Evolutionary conservation across 2,797 vertebrate species (phyloP).

Genomic region (Lacerta agilis): DNA sequence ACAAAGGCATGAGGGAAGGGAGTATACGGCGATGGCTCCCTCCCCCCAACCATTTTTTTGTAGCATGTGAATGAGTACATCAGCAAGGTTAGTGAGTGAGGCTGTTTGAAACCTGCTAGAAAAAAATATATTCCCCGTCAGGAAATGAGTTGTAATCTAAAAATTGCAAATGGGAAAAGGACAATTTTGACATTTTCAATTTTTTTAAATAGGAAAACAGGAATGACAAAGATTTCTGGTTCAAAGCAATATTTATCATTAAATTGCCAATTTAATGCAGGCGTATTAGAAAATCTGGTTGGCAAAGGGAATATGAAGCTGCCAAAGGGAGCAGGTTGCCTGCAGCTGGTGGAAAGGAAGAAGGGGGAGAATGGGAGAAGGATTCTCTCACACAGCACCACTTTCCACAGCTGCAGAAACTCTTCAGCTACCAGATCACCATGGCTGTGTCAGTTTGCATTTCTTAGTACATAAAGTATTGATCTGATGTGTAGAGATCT

Average conservation of each 20-base stretch:
- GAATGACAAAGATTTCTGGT: background rate
- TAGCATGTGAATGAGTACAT: background rate
- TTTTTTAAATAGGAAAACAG: background rate
- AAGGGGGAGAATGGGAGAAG: background rate
- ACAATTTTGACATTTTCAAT: conserved; percentile 4
- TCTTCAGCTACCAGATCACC: background rate
- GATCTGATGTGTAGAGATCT: too few relatives aligned
- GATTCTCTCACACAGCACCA: background rate
- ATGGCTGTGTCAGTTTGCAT: too few relatives aligned
- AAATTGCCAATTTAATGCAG: background rate
- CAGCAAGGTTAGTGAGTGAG: background rate
- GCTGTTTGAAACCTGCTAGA: background rate
- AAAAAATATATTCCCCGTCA: background rate
- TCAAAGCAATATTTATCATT: background rate
- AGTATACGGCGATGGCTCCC: background rate
- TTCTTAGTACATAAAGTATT: too few relatives aligned
- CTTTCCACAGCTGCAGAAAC: background rate
- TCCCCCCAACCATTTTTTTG: background rate
- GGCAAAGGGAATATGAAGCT: background rate
- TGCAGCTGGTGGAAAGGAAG: background rate
- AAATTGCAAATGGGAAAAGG: background rate
- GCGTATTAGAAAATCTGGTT: background rate
- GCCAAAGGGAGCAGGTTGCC: background rate
- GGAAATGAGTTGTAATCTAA: conserved; percentile 2
- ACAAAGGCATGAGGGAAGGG: background rate